Evolutionary conservation across 2,888 invertebrate genomes (phyloP).

Genomic region (Melieria crassipennis): DNA sequence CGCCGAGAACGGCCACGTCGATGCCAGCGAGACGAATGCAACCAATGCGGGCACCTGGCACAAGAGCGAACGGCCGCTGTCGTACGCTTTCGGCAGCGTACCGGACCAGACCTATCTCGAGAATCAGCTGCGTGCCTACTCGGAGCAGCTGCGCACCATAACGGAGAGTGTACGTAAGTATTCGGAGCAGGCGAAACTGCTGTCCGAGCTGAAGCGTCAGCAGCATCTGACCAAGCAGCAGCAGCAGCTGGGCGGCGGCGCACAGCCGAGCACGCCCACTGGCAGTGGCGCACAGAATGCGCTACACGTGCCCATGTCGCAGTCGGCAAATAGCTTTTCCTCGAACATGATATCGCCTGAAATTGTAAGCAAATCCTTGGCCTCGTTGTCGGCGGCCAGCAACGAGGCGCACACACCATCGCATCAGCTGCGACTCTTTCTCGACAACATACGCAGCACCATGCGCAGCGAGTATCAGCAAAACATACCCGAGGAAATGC

Average conservation of each 20-base stretch:
- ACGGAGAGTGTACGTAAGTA: conserved; percentile 66
- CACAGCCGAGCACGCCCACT: conserved; percentile 36
- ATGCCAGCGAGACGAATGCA: conserved; percentile 36
- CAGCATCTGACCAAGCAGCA: conserved; percentile 59
- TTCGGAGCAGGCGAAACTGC: conserved; percentile 64
- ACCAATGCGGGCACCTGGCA: conserved; percentile 39
- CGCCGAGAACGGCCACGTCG: conserved; percentile 38
- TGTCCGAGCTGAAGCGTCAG: conserved; percentile 64
- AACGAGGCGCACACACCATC: conserved; percentile 63
- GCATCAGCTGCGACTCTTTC: conserved; percentile 60
- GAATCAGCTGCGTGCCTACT: conserved; percentile 64
- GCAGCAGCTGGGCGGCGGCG: conserved; percentile 30
- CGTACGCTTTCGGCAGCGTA: conserved; percentile 61
- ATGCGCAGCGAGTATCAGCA: conserved; percentile 63
- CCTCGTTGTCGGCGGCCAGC: conserved; percentile 53
- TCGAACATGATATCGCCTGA: conserved; percentile 62
- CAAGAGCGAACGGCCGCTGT: conserved; percentile 58
- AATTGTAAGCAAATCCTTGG: conserved; percentile 61
- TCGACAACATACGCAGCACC: conserved; percentile 64
- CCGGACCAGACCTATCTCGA: conserved; percentile 65
- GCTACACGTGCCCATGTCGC: conserved; percentile 46
- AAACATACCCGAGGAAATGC: conserved; percentile 60
- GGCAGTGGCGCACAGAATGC: conserved; percentile 16
- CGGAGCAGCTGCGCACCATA: conserved; percentile 64
- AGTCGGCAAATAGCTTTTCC: conserved; percentile 52